Base-by-base conservation (phyloP, 2,888 invertebrate genomes). In the Quadroppia sp. region DNA sequence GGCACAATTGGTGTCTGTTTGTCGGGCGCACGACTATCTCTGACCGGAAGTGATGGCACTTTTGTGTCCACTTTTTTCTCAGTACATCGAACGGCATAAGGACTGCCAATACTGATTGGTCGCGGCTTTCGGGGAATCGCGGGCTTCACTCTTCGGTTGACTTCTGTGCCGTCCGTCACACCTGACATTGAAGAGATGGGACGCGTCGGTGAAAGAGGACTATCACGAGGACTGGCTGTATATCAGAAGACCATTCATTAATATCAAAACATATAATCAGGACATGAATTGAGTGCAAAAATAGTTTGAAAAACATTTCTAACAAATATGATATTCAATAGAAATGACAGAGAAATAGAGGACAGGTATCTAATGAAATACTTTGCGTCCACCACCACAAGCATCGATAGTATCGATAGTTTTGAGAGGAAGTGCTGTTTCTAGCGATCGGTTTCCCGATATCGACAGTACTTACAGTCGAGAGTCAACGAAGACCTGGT, bases 121-220 rank as follows among this genome's bases (percentile, higher is more conserved):
- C 91, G 87, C 80, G 88, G 79, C 74, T 73, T 76, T 48, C 79
- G 77, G 1, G 79, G 77, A 59, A 86, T 79, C 42, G 78, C 84
- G 17, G 48, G 48, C 20, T 48, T 71, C 6, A 48, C 50, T 32
- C 48, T 56, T 2, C 42, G 30, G 13, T 56, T 40, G 2, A 72
- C 72, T 72, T 53, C 42, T 9, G 78, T 77, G 6, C 71, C 72
- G 59, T 78, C 76, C 3, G 78, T 78, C 81, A 87, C 86, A 81
- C 87, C 87, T 82, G 89, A 92, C 86, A 93, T 87, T 79, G 93
- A 91, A 85, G 92, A 92, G 83, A 89, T 90, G 77, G 93, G 93
- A 82, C 93, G 87, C 79, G 92, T 92, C 77, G 80, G 79, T 20
- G 86, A 88, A 1, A 67, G 40, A 40, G 36, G 11, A 20, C 36